These are phyloP conservation scores for Malurus melanocephalus DNA, from an alignment of 2,113 vertebrate genomes.

Conservation along the genomic window DNA sequence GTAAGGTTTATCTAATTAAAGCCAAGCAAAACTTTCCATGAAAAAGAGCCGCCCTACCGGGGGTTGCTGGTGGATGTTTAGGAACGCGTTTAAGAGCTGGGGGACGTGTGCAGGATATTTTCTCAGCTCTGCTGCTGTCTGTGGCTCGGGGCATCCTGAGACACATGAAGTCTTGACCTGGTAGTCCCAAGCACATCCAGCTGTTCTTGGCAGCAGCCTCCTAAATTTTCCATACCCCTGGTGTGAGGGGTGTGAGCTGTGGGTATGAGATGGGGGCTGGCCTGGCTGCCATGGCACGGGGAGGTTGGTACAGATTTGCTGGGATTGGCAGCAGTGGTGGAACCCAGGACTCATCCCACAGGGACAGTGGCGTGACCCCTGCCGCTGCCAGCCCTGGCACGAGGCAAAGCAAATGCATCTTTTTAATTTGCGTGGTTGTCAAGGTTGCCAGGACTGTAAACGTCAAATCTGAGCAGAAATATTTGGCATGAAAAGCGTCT, in stretches of 20 bases:
- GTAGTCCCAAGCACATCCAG: not conserved
- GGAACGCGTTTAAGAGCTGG: not conserved
- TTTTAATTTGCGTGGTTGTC: not conserved
- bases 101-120: not conserved
- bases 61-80: not conserved
- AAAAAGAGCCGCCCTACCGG: not conserved
- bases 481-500: not conserved
- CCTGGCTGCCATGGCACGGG: not conserved
- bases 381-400: not conserved
- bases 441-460: slow-evolving; percentile 28
- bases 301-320: not conserved
- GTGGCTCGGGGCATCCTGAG: not conserved
- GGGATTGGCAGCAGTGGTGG: not conserved
- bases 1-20: slow-evolving; percentile 46
- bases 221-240: not conserved
- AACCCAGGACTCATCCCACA: not conserved
- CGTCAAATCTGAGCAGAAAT: slow-evolving; percentile 14
- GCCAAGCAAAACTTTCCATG: slow-evolving; percentile 29
- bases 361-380: fast-evolving
- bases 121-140: not conserved
- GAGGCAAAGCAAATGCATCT: not conserved
- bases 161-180: not conserved
- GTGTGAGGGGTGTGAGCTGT: not conserved
- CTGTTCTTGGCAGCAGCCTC: not conserved
- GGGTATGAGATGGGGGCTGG: fast-evolving